phyloP scores from a whole-genome alignment of 2,113 vertebrate species.

The Phalacrocorax aristotelis region DNA sequence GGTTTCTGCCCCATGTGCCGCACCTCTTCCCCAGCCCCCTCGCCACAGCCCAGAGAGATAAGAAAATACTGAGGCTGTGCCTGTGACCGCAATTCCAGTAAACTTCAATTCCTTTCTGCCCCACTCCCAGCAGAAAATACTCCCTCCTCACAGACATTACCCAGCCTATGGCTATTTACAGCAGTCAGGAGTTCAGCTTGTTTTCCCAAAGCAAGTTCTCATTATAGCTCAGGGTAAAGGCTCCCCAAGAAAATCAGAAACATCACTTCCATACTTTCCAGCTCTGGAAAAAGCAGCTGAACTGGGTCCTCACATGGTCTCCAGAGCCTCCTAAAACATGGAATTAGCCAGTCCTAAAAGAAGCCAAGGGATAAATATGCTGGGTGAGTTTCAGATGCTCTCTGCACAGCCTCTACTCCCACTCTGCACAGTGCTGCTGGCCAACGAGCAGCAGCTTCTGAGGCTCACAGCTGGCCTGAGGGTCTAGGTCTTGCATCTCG shows the following conservation, averaged over 20 bases:
- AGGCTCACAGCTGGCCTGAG: neutral
- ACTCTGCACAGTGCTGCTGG: neutral
- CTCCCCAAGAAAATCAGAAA: constrained; percentile 1
- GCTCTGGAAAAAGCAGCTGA: neutral
- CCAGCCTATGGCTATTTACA: constrained; percentile 3
- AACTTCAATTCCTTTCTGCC: neutral
- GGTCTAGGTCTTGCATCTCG: neutral
- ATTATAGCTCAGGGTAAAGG: constrained; percentile 5
- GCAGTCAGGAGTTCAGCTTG: neutral
- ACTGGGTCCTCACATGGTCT: neutral
- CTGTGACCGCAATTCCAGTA: neutral
- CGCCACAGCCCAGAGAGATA: neutral
- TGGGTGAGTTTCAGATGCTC: neutral
- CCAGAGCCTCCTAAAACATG: neutral
- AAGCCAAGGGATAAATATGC: neutral
- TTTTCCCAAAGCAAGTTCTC: constrained; percentile 12
- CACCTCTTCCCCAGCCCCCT: neutral
- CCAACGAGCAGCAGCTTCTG: neutral
- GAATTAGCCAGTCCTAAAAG: neutral
- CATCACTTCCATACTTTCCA: neutral
- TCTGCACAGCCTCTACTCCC: neutral
- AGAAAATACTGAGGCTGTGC: neutral
- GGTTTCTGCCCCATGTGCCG: neutral
- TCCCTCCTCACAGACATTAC: neutral
- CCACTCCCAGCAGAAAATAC: neutral